Evolutionary conservation across 2,888 invertebrate genomes (phyloP), one percentile per base, ranked within the genome.

Genomic region (Odontomyia ornata): DNA sequence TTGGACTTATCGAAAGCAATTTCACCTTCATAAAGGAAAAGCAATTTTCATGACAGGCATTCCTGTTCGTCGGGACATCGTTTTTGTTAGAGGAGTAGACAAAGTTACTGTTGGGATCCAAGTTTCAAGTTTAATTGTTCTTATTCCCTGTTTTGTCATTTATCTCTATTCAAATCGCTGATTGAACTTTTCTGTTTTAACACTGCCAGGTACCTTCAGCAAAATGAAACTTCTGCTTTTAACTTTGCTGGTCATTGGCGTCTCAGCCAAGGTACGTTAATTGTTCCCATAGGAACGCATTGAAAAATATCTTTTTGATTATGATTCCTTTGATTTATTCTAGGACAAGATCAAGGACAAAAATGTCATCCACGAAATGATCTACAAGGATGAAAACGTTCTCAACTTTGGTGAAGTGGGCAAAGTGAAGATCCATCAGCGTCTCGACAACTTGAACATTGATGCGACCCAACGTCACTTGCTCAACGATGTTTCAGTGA

Each of bases 1-100:
- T 47, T 15, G 27, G 36, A 43, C 36, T 43, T 73, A 73, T 73
- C 73, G 23, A 21, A 60, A 60, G 56, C 73, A 60, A 73, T 73
- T 60, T 23, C 36, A 15, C 36, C 5, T 5, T 15, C 36, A 73
- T 60, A 60, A 60, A 30, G 57, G 57, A 60, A 73, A 60, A 36
- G 60, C 60, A 73, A 73, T 73, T 73, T 73, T 7, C 69, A 46
- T 3, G 18, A 69, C 69, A 65, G n/a, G 36, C 65, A 25, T 69
- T 23, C 1, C 46, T n/a, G 18, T 5, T 23, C 3, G 13, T 65
- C 65, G 18, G 15, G 15, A 52, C 52, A 4, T 52, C 18, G 4
- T 18, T 52, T 52, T 52, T 52, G 5, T 52, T 52, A 36, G 9
- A 36, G 36, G 3, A 9, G 36, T 5, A 36, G 36, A 36, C 36